A percentile compares a stretch with the other conserved stretches of the same genome.
Evolutionary conservation across 2,888 invertebrate species (phyloP).

Genomic region (Agrotis exclamationis): DNA sequence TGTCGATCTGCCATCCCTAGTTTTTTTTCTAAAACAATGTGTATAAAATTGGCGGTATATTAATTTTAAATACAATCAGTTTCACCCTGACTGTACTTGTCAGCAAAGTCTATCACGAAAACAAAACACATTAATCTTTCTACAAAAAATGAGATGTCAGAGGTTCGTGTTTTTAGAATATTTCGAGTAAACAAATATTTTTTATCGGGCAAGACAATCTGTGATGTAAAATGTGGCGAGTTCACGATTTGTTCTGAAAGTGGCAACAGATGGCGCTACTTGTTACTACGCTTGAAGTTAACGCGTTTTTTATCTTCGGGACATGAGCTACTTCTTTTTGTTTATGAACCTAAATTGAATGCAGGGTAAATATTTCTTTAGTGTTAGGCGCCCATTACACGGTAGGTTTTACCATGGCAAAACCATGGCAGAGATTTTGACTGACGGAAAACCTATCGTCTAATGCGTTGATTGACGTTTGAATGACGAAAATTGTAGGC

Average conservation of each 20-base stretch:
- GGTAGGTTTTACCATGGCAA: too few relatives aligned
- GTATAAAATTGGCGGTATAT: neutral
- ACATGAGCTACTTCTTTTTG: neutral
- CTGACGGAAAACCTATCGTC: too few relatives aligned
- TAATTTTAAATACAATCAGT: neutral
- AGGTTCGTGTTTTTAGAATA: slow-evolving; percentile 32
- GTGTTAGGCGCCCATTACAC: too few relatives aligned
- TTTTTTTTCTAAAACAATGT: too few relatives aligned
- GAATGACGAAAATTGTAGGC: too few relatives aligned
- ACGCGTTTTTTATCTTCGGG: slow-evolving; percentile 6
- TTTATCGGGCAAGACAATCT: slow-evolving; percentile 40
- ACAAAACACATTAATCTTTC: slow-evolving; percentile 55
- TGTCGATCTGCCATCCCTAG: too few relatives aligned
- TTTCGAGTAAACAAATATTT: slow-evolving; percentile 43
- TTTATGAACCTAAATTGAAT: neutral
- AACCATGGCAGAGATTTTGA: too few relatives aligned
- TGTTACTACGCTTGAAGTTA: slow-evolving; percentile 1
- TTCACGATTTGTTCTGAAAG: neutral
- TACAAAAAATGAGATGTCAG: slow-evolving; percentile 56
- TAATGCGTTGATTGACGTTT: too few relatives aligned
- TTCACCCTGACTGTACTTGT: slow-evolving; percentile 14
- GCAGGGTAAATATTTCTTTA: neutral
- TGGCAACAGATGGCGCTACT: slow-evolving; percentile 44
- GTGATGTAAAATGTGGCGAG: slow-evolving; percentile 12
- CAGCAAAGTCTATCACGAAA: slow-evolving; percentile 20